phyloP scores from a whole-genome alignment of 30 jellyfish, hydroid and myxozoan genomes.

The Nemopilema nomurai region DNA sequence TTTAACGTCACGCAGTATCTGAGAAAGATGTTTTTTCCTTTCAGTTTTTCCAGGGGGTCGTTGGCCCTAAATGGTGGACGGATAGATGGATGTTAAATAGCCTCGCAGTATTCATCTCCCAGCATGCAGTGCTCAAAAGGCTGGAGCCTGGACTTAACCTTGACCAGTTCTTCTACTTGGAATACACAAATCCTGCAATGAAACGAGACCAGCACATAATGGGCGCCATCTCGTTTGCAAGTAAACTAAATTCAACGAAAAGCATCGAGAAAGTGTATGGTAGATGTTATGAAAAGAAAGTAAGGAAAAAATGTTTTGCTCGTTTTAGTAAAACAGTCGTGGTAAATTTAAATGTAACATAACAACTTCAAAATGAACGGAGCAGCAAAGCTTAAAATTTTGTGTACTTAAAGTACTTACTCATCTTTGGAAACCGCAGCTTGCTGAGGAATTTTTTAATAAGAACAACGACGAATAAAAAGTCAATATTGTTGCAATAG shows the following conservation, averaged over 20 bases:
- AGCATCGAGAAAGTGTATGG: background rate
- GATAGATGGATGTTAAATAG: slow-evolving; percentile 23
- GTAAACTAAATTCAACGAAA: background rate
- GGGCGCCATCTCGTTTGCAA: slow-evolving; percentile 5
- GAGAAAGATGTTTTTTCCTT: background rate
- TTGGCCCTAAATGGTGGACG: slow-evolving; percentile 44
- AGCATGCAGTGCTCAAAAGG: slow-evolving; percentile 7
- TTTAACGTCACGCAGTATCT: background rate
- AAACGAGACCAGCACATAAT: slow-evolving; percentile 38
- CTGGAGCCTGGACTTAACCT: slow-evolving; percentile 23
- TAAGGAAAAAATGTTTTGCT: background rate
- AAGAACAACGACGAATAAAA: too few relatives aligned
- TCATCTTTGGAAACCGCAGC: too few relatives aligned
- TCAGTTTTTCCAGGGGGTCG: slow-evolving; percentile 38
- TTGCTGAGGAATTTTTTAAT: too few relatives aligned
- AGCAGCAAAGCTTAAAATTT: too few relatives aligned
- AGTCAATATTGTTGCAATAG: too few relatives aligned
- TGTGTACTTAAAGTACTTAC: too few relatives aligned
- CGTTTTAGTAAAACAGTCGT: background rate
- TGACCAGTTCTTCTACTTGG: slow-evolving; percentile 15
- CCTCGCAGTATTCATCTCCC: slow-evolving; percentile 26
- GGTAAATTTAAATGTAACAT: background rate
- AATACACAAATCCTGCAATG: slow-evolving; percentile 20
- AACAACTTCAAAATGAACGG: background rate
- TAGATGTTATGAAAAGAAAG: background rate